These are phyloP conservation scores for Thermophis baileyi DNA, from an alignment of 2,113 vertebrate species.

Conservation along the genomic window DNA sequence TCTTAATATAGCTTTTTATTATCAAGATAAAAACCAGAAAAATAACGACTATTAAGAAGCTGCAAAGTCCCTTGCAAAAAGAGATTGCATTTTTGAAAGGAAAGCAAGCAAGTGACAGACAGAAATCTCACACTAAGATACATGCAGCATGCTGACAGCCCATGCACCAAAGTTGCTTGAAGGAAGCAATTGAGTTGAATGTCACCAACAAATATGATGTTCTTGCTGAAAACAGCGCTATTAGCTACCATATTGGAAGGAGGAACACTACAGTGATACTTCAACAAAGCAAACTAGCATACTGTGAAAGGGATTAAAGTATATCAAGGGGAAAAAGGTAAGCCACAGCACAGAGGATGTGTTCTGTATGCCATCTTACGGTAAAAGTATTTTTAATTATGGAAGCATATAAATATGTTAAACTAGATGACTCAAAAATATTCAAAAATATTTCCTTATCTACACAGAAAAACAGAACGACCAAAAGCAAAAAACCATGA, in stretches of 20 bases:
- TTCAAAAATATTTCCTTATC: neutral
- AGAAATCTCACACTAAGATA: constrained; percentile 20
- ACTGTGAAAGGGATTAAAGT: neutral
- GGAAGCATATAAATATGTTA: neutral
- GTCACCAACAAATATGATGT: neutral
- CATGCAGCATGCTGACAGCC: constrained; percentile 50
- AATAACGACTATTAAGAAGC: constrained; percentile 59
- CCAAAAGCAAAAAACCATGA: neutral
- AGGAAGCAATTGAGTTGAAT: constrained; percentile 32
- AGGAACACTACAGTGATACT: neutral
- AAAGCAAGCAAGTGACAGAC: constrained; percentile 53
- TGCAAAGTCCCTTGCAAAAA: constrained; percentile 64
- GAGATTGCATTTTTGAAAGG: constrained; percentile 60
- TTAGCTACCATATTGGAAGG: constrained; percentile 22
- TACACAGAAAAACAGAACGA: neutral
- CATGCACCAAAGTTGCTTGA: constrained; percentile 49
- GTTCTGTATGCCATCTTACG: neutral
- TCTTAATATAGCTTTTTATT: constrained; percentile 79
- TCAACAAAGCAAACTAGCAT: neutral
- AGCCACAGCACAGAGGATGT: neutral
- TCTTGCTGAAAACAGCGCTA: neutral
- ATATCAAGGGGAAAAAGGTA: neutral
- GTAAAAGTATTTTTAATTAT: neutral
- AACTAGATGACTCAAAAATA: neutral
- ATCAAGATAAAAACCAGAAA: constrained; percentile 54